Evolutionary conservation across 2,888 invertebrate species (phyloP), one percentile per base, ranked within the genome.

Genomic region (Gymnocheta viridis): DNA sequence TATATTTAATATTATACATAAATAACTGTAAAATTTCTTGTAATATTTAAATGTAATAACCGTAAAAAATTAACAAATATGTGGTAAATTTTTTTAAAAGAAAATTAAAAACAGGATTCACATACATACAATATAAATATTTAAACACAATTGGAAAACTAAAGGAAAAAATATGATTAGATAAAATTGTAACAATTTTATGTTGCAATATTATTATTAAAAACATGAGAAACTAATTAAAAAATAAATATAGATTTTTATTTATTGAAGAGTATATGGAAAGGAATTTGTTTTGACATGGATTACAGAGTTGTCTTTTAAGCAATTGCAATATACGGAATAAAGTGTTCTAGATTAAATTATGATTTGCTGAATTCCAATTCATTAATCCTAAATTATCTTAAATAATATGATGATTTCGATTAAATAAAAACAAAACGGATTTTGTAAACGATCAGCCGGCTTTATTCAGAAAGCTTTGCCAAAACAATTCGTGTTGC

Each of bases 101-200:
- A 76, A 67, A 76, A 70, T 10, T 72, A 38, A 60, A 81, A 72
- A 76, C 24, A 35, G 27, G 22, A 49, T 47, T 19, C 9, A 51
- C 27, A n/a, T 27, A 64, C 17, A 49, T 12, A 27, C 66, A 73
- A 58, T 22, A 70, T 35, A 47, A 44, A 60, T 58, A 74, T 49
- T 35, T 54, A 64, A 72, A 77, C 2, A 51, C 2, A 51, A 35
- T 9, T 17, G n/a, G 24, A 54, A 74, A 67, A n/a, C 38, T 6
- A 41, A 49, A 78, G 58, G n/a, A 54, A 67, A 22, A 69, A 64
- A 67, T 10, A 85, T 66, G 47, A 82, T 41, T 58, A 60, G 56
- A 32, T 83, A 60, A 80, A 69, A 72, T 84, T 84, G 84, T 84
- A 84, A 81, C 84, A 81, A 84, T 84, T 84, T 84, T 84, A 84